Conservation (phyloP, 2,797 vertebrate species). For the Pelochelys cantorii region DNA sequence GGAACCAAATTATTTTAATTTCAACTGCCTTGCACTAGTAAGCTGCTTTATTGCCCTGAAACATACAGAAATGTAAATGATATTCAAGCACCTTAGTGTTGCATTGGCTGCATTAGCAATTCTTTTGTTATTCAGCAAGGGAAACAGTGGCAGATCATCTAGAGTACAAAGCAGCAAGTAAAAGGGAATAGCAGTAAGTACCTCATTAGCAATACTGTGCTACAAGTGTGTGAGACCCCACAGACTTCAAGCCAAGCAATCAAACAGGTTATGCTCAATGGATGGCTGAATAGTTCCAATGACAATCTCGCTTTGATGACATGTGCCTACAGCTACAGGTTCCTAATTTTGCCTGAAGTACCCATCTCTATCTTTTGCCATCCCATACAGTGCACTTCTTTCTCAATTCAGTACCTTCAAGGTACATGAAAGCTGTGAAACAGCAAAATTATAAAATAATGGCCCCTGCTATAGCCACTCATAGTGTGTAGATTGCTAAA, state of each 20-base stretch:
- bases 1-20: conserved; percentile 61
- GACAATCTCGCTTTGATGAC: conserved; percentile 48
- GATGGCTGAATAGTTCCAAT: conserved; percentile 64
- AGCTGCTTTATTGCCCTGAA: conserved; percentile 54
- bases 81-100: conserved; percentile 49
- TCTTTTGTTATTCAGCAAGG: conserved; percentile 57
- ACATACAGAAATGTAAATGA: conserved; percentile 72
- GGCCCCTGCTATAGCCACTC: conserved; percentile 24
- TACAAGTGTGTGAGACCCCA: conserved; percentile 45
- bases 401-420: conserved; percentile 61
- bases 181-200: conserved; percentile 39
- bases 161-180: conserved; percentile 47
- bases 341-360: conserved; percentile 45
- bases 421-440: conserved; percentile 55
- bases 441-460: conserved; percentile 69
- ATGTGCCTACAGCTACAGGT: conserved; percentile 41
- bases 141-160: conserved; percentile 49
- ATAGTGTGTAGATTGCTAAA: conserved; percentile 60
- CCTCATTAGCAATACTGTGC: conserved; percentile 57
- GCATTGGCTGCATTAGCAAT: conserved; percentile 64
- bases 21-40: conserved; percentile 36
- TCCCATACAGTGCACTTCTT: conserved; percentile 23
- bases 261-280: conserved; percentile 58
- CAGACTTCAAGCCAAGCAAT: conserved; percentile 57
- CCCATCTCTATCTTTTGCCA: conserved; percentile 52